Evolutionary conservation across 1,140 invertebrate species (phyloP), one percentile per base, ranked within the genome.

Genomic region (Lamellibrachia luymesi): DNA sequence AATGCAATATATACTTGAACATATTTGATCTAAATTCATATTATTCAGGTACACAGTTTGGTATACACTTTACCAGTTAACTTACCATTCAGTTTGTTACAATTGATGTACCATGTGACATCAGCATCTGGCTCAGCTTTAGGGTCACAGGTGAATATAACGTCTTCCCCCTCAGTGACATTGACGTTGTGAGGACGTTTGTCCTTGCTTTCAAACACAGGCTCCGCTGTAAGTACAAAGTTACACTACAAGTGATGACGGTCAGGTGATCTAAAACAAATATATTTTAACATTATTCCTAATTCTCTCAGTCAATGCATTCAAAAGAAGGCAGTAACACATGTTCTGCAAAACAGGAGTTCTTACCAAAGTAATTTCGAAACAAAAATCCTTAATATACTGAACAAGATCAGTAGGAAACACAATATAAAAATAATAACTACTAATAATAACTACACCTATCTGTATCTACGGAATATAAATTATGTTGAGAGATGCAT

Each of bases 101-200:
- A 94, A 90, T 96, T 94, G n/a, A 94, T 56, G 7, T 90, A 94
- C 95, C 95, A 96, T 7, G 92, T 94, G 92, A 95, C 93, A 25
- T 64, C 56, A 2, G 95, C 95, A 10, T 92, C 92, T 5, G 95
- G 95, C 92, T 95, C 94, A 50, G 95, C 95, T 22, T 93, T 90
- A 7, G 94, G 92, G 8, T 90, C 93, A 91, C 95, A 96, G 27
- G 90, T 91, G 91, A 96, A 92, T 2, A 92, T 92, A 80, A 95
- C 94, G 38, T 92, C 90, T 8, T 93, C 94, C 38, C 95, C 95
- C 4, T 95, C 93, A 22, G 95, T 93, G 13, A 95, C 94, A 91
- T 94, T 94, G 2, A 93, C 56, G 22, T 94, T 93, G 50, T 93
- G 93, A 25, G 95, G 93, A 4, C 13, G 64, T 80, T 80, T 80